These are phyloP conservation scores for Leuciscus idus DNA, from an alignment of 2,113 vertebrate genomes.

Conservation along the genomic window DNA sequence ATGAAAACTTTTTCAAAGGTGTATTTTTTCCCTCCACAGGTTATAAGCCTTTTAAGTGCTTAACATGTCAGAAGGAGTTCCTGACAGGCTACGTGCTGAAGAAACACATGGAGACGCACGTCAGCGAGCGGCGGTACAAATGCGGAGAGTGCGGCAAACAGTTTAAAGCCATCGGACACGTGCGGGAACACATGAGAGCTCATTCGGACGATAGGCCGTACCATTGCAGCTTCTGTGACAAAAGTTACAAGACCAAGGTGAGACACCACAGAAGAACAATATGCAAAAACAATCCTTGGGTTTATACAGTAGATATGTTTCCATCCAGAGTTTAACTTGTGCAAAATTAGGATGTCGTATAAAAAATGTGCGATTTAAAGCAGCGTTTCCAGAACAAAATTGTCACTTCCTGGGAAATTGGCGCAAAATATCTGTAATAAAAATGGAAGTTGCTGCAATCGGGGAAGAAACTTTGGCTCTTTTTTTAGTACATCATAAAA, in stretches of 20 bases:
- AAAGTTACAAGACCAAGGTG: constrained; percentile 98
- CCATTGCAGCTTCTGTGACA: constrained; percentile 87
- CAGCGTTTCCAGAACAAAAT: no score
- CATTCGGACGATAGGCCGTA: constrained; percentile 94
- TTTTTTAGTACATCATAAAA: no score
- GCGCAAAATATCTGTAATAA: no score
- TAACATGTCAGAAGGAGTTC: constrained; percentile 92
- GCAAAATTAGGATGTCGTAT: no score
- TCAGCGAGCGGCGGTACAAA: constrained; percentile 91
- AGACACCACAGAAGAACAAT: not conserved
- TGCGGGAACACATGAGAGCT: constrained; percentile 92
- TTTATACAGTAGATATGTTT: not conserved
- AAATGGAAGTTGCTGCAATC: no score
- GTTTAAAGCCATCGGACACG: constrained; percentile 95
- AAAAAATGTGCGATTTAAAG: no score
- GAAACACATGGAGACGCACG: constrained; percentile 93
- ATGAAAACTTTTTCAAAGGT: not conserved
- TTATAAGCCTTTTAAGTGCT: constrained; percentile 88
- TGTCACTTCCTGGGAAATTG: no score
- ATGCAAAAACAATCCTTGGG: not conserved
- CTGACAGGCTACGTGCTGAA: constrained; percentile 93
- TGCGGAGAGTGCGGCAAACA: constrained; percentile 97
- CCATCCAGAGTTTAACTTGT: no score
- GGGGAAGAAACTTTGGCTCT: no score
- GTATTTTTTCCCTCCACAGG: constrained; percentile 69